Percentiles rank a stretch among this genome's conserved stretches.
These are phyloP conservation scores for Sinocyclocheilus rhinocerous DNA, from an alignment of 2,113 vertebrate species.

Conservation along the genomic window DNA sequence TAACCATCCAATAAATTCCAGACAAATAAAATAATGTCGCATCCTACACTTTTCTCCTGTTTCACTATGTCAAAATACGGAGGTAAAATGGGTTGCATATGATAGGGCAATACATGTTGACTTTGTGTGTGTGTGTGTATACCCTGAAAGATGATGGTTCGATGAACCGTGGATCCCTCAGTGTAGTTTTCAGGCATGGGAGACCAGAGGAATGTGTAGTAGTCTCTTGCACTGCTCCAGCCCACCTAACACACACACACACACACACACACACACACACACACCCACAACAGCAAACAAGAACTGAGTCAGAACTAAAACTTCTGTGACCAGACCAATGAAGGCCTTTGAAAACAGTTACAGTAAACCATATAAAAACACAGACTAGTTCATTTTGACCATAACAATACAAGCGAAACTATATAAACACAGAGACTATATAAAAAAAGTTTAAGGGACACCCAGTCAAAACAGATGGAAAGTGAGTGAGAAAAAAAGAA, in stretches of 20 bases:
- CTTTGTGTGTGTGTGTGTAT: slow-evolving; percentile 49
- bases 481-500: not conserved
- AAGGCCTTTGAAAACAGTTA: not conserved
- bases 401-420: not conserved
- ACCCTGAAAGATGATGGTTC: slow-evolving; percentile 95
- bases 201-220: slow-evolving; percentile 98
- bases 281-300: slow-evolving; percentile 5
- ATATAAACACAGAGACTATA: not conserved
- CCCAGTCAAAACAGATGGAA: not conserved
- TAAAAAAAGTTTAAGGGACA: not conserved
- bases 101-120: not conserved
- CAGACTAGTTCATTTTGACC: not conserved
- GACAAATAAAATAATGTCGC: not conserved
- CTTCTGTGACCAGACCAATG: not conserved
- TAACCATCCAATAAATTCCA: not conserved
- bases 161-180: slow-evolving; percentile 87
- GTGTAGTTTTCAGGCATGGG: slow-evolving; percentile 91
- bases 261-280: too few species aligned
- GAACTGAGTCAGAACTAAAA: slow-evolving; percentile 2
- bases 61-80: not conserved
- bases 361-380: not conserved
- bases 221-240: slow-evolving; percentile 97
- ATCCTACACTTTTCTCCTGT: not conserved
- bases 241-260: slow-evolving; percentile 82
- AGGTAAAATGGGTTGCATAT: not conserved